These are phyloP conservation scores for Syncerus caffer DNA, from an alignment of 2,797 vertebrate genomes.

Conservation along the genomic window DNA sequence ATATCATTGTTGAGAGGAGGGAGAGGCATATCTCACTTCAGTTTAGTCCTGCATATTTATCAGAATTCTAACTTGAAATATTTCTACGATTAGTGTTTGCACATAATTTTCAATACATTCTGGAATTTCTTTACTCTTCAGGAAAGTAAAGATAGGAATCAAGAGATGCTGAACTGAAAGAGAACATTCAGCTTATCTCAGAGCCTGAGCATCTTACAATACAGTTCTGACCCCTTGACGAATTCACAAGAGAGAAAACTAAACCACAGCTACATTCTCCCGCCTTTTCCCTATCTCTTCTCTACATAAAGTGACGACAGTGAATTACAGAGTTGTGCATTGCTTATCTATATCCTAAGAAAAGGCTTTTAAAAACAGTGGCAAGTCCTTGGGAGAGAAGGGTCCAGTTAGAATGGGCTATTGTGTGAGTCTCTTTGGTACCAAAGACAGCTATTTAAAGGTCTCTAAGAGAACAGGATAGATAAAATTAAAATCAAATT, in stretches of 20 bases:
- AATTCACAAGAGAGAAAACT: background rate
- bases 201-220: background rate
- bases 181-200: background rate
- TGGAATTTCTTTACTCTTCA: background rate
- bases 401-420: slow-evolving; percentile 67
- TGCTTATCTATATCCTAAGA: background rate
- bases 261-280: background rate
- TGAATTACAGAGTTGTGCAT: background rate
- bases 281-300: background rate
- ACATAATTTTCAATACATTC: background rate
- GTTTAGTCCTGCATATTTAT: background rate
- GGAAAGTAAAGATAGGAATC: background rate
- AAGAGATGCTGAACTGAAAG: background rate
- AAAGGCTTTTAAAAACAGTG: background rate
- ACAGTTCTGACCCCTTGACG: background rate
- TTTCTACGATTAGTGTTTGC: background rate
- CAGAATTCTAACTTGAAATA: background rate
- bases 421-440: slow-evolving; percentile 62
- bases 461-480: slow-evolving; percentile 76
- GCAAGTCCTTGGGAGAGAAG: slow-evolving; percentile 56
- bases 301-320: background rate
- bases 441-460: slow-evolving; percentile 66
- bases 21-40: background rate
- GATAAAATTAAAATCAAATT: slow-evolving; percentile 78
- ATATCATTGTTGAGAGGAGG: background rate